A percentile compares a stretch with the other conserved stretches of the same genome.
phyloP scores from a whole-genome alignment of 2,113 vertebrate genomes.

The Podarcis raffonei region DNA sequence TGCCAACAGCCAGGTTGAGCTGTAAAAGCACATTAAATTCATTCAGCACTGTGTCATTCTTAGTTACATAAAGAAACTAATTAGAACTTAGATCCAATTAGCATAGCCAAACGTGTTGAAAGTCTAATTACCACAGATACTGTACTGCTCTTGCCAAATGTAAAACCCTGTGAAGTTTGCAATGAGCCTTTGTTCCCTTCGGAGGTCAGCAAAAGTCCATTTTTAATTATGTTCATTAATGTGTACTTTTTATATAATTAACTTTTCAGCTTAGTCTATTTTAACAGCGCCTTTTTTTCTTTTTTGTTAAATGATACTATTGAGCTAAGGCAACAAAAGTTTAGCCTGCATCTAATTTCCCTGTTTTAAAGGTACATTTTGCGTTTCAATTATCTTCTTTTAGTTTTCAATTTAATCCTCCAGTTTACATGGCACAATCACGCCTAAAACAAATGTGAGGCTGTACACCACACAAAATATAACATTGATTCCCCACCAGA shows the following conservation, averaged over 20 bases:
- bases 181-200: conserved; percentile 60
- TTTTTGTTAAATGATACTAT: background rate
- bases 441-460: conserved; percentile 30
- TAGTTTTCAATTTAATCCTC: conserved; percentile 53
- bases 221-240: conserved; percentile 57
- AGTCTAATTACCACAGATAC: conserved; percentile 69
- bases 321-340: conserved; percentile 19
- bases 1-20: conserved; percentile 53
- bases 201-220: conserved; percentile 56
- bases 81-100: conserved; percentile 76
- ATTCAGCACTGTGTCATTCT: conserved; percentile 65
- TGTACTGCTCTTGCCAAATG: conserved; percentile 53
- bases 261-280: conserved; percentile 30
- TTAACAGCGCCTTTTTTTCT: conserved; percentile 19
- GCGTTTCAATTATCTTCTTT: conserved; percentile 43
- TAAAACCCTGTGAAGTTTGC: conserved; percentile 61
- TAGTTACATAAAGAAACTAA: conserved; percentile 73
- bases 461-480: conserved; percentile 37
- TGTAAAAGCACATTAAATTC: conserved; percentile 67
- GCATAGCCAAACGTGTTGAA: conserved; percentile 66
- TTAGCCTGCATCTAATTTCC: conserved; percentile 36
- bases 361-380: conserved; percentile 32
- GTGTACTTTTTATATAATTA: conserved; percentile 58
- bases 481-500: conserved; percentile 41
- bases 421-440: conserved; percentile 38